These are phyloP conservation scores for Papilio demoleus DNA, from an alignment of 2,888 invertebrate genomes.

Conservation along the genomic window DNA sequence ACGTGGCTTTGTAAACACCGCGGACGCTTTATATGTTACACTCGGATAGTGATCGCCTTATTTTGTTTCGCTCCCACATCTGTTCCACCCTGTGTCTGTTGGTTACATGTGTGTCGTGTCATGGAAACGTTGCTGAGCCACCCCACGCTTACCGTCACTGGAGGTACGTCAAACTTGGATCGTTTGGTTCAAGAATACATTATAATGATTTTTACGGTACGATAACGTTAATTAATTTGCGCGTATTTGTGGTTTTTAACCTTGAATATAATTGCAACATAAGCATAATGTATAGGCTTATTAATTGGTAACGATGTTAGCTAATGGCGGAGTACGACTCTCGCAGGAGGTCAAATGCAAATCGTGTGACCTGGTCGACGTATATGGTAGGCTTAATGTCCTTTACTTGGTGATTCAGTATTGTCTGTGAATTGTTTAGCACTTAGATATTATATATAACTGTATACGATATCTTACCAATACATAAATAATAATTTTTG, in stretches of 20 bases:
- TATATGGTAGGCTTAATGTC: constrained; percentile 34
- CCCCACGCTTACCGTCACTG: constrained; percentile 2
- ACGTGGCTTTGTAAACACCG: constrained; percentile 57
- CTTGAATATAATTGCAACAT: constrained; percentile 34
- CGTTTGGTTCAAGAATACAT: constrained; percentile 13
- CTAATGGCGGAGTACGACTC: constrained; percentile 26
- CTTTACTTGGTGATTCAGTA: constrained; percentile 31
- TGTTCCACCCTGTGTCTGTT: constrained; percentile 38
- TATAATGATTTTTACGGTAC: constrained; percentile 18
- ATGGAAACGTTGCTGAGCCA: constrained; percentile 30
- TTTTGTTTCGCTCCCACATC: constrained; percentile 35
- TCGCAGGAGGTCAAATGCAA: constrained; percentile 37
- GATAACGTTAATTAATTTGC: constrained; percentile 25
- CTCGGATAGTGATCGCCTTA: constrained; percentile 33
- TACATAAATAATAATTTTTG: background rate
- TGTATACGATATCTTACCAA: background rate
- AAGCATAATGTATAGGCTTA: constrained; percentile 29
- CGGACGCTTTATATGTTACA: constrained; percentile 33
- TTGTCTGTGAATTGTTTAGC: constrained; percentile 13
- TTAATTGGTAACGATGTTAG: constrained; percentile 35
- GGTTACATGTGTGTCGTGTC: constrained; percentile 32
- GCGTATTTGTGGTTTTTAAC: constrained; percentile 24
- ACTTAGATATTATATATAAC: background rate
- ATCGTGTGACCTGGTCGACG: constrained; percentile 34
- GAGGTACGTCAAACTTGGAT: constrained; percentile 31